A percentile compares a stretch with the other conserved stretches of the same genome.
phyloP scores from a whole-genome alignment of 2,888 invertebrate genomes.

The Diabrotica balteata region DNA sequence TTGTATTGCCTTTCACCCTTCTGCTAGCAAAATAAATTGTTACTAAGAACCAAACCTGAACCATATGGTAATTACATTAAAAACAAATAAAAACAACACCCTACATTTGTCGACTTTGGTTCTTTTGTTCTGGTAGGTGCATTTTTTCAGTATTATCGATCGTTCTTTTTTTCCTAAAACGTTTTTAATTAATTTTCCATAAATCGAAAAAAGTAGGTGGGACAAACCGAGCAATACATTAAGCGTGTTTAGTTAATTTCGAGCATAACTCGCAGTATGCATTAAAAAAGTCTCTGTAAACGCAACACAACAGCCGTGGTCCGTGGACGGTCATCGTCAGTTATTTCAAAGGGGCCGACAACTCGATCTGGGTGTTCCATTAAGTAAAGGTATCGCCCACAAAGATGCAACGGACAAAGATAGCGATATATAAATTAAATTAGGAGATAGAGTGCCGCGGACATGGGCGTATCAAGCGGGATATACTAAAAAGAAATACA shows the following conservation, averaged over 20 bases:
- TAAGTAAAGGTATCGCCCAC: slow-evolving; percentile 58
- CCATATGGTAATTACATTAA: no score
- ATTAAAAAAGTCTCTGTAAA: slow-evolving; percentile 32
- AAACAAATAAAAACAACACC: not conserved
- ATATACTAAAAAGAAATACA: no score
- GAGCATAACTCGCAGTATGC: slow-evolving; percentile 14
- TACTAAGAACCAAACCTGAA: no score
- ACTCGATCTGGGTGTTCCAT: slow-evolving; percentile 61
- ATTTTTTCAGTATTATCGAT: not conserved
- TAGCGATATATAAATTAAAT: slow-evolving; percentile 38
- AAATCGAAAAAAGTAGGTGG: not conserved
- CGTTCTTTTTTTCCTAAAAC: not conserved
- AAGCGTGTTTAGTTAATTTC: slow-evolving; percentile 3
- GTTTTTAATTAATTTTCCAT: slow-evolving; percentile 2
- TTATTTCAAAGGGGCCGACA: slow-evolving; percentile 59
- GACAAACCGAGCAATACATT: not conserved
- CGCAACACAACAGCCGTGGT: slow-evolving; percentile 44
- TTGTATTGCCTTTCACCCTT: no score
- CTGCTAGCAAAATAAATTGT: no score
- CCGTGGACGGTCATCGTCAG: slow-evolving; percentile 52
- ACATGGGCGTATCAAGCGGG: slow-evolving; percentile 6
- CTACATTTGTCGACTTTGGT: not conserved
- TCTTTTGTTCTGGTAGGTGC: not conserved
- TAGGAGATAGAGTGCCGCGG: slow-evolving; percentile 34
- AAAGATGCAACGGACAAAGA: slow-evolving; percentile 38